A percentile compares a stretch with the other conserved stretches of the same genome.
These are phyloP conservation scores for Labeo rohita DNA, from an alignment of 2,113 vertebrate genomes.

Conservation along the genomic window DNA sequence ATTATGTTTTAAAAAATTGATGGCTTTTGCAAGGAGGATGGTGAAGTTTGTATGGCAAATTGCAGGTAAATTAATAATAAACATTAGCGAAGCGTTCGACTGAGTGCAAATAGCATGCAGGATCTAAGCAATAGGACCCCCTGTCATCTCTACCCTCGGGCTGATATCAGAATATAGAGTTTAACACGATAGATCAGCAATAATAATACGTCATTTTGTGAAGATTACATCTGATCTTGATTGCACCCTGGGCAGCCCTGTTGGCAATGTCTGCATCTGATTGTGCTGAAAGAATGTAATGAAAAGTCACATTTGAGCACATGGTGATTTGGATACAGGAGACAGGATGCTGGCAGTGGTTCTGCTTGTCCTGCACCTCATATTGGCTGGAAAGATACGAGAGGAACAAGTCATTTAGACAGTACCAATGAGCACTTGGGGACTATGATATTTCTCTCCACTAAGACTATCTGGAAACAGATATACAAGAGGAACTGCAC, in stretches of 20 bases:
- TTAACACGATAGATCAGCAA: not conserved
- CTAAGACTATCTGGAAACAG: constrained; percentile 29
- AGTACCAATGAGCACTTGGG: constrained; percentile 25
- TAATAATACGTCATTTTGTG: constrained; percentile 14
- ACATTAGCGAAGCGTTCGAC: not conserved
- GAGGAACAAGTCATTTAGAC: constrained; percentile 11
- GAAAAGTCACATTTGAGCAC: not conserved
- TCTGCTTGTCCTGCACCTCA: constrained; percentile 29
- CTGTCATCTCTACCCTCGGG: not conserved
- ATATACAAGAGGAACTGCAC: constrained; percentile 22
- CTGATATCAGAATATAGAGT: not conserved
- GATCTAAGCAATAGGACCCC: not conserved
- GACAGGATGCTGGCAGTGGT: constrained; percentile 26
- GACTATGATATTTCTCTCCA: constrained; percentile 40
- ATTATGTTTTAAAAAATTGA: constrained; percentile 50
- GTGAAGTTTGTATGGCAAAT: constrained; percentile 41
- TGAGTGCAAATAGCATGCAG: not conserved
- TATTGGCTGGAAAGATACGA: constrained; percentile 5
- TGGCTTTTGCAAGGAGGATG: constrained; percentile 33
- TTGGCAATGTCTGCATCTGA: not conserved
- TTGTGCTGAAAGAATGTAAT: constrained; percentile 8
- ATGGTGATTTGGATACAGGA: not conserved
- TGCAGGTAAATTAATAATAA: constrained; percentile 43
- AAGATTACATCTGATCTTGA: constrained; percentile 32
- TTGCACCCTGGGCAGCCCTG: not conserved